These are phyloP conservation scores for Clanis bilineata DNA, from an alignment of 2,888 invertebrate species.

Conservation along the genomic window DNA sequence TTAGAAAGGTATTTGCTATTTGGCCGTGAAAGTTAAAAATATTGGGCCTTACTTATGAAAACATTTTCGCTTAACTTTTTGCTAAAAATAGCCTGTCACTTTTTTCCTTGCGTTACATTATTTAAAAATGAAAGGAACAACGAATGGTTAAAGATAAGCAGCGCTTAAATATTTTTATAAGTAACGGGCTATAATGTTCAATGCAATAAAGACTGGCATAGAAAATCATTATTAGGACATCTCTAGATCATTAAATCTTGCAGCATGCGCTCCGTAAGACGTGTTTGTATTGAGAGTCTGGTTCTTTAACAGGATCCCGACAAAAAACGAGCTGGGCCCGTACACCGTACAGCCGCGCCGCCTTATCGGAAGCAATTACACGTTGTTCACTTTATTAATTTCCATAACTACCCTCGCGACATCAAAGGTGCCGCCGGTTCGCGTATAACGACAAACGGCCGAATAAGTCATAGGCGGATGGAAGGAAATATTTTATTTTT, in stretches of 20 bases:
- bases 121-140: too few relatives aligned
- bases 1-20: too few relatives aligned
- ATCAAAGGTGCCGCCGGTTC: conserved; percentile 68
- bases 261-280: background rate
- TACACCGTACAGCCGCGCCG: conserved; percentile 45
- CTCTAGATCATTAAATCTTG: background rate
- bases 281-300: conserved; percentile 38
- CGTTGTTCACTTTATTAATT: conserved; percentile 78
- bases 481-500: background rate
- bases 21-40: too few relatives aligned
- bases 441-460: conserved; percentile 42
- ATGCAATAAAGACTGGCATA: background rate
- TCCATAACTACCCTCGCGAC: conserved; percentile 77
- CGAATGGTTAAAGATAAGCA: too few relatives aligned
- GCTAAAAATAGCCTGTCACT: too few relatives aligned
- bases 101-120: too few relatives aligned
- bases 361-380: conserved; percentile 81
- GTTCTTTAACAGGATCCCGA: conserved; percentile 44
- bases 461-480: conserved; percentile 35
- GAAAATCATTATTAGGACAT: background rate
- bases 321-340: conserved; percentile 35
- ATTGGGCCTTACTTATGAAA: too few relatives aligned
- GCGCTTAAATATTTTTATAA: too few relatives aligned
- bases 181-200: background rate
- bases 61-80: too few relatives aligned